Base-by-base conservation (phyloP, 2,797 vertebrate genomes). In the Anas flavirostris region DNA sequence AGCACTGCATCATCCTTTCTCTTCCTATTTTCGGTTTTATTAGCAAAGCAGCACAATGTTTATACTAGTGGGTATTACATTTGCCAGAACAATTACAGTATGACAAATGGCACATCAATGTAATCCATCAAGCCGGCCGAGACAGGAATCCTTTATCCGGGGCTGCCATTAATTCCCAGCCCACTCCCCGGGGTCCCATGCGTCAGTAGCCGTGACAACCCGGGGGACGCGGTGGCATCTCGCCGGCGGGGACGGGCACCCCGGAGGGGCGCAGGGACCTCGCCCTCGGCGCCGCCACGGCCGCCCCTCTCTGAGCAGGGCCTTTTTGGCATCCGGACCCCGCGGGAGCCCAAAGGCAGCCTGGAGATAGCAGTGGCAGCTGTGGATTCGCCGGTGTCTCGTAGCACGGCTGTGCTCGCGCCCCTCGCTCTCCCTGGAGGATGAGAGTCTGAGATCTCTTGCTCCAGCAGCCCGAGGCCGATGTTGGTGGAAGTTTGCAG, bases 61-160 rank as follows among this genome's bases (percentile, higher is more conserved):
- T 99, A 99, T 99, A 99, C 99, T 98, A 98, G 99, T 98, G 99
- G 98, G 99, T 98, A 99, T 99, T 99, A 98, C 99, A 99, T 99
- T 99, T 99, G 99, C 99, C 98, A 99, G 99, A 99, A 99, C 99
- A 99, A 99, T 99, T 99, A 99, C 98, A 98, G 98, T 99, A 99
- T 99, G 99, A 99, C 99, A 99, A 99, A 99, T 99, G 99, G 99
- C 98, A 98, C 99, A 98, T 99, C 99, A 99, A 98, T 98, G 98
- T 97, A 99, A 99, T 99, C 99, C 99, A 99, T 99, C 99, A 99
- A 98, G 98, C 97, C 97, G 17, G 97, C 97, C 97, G 97, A 98
- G 99, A 99, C 99, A 99, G 99, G 99, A 99, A 99, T 99, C 99
- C 99, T 99, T 99, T 99, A 99, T 98, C 97, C 98, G 15, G 93